phyloP scores from a whole-genome alignment of 2,797 vertebrate species.

The Synaphobranchus kaupii region DNA sequence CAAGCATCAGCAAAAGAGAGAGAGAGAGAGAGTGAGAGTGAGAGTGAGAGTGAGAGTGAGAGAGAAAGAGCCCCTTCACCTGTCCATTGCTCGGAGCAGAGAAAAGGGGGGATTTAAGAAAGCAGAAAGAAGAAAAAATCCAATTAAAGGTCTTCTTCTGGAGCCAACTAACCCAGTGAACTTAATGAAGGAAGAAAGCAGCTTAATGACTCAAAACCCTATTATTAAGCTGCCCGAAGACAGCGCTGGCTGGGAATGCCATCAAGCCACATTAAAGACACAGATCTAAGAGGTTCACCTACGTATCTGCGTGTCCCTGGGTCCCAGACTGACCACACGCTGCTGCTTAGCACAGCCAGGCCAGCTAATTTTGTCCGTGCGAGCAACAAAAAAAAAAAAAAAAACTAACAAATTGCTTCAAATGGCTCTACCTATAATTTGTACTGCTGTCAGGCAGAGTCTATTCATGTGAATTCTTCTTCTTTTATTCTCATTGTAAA shows the following conservation, averaged over 20 bases:
- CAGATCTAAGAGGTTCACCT: not conserved
- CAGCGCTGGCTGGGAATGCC: not conserved
- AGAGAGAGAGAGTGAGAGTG: no score
- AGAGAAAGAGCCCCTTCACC: not conserved
- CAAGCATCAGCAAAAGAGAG: no score
- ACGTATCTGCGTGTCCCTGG: not conserved
- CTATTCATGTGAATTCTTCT: not conserved
- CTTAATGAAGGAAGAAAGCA: slow-evolving; percentile 48
- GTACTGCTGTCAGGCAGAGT: not conserved
- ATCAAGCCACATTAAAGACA: slow-evolving; percentile 4
- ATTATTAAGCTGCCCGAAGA: slow-evolving; percentile 44
- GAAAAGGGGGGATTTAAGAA: not conserved
- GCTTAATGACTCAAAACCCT: slow-evolving; percentile 50
- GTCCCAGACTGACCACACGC: not conserved
- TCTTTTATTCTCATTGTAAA: not conserved
- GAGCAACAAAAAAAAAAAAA: not conserved
- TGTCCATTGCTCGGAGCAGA: not conserved
- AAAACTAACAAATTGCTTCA: not conserved
- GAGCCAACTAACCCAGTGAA: slow-evolving; percentile 41
- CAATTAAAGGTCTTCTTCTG: slow-evolving; percentile 41
- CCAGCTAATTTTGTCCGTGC: not conserved
- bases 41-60: not conserved
- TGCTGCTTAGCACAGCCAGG: not conserved
- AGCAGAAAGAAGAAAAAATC: slow-evolving; percentile 6
- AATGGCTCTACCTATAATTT: slow-evolving; percentile 3